A percentile compares a stretch with the other conserved stretches of the same genome.
Conservation (phyloP, 1,140 invertebrate genomes). For the Calosoma granatense region DNA sequence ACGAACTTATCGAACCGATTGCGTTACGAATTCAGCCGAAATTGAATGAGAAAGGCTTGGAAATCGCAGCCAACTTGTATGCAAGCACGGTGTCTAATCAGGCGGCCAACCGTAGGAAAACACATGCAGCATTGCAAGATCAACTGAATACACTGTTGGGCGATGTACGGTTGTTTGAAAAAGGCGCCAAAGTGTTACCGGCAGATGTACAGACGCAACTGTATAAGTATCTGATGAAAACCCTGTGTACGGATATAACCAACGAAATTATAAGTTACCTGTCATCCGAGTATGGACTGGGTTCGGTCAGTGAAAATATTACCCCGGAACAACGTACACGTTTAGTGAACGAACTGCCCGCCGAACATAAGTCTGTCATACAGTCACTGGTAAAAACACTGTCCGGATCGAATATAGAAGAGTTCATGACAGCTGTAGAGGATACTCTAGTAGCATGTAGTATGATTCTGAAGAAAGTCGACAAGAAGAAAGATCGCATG, state of each 20-base stretch:
- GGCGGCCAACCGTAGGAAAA: slow-evolving; percentile 57
- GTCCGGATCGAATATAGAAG: slow-evolving; percentile 51
- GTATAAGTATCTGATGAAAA: slow-evolving; percentile 73
- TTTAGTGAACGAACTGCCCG: slow-evolving; percentile 52
- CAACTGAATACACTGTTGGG: slow-evolving; percentile 63
- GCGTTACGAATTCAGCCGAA: slow-evolving; percentile 48
- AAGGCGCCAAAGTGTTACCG: slow-evolving; percentile 62
- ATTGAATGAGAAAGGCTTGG: slow-evolving; percentile 44
- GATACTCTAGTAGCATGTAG: slow-evolving; percentile 60
- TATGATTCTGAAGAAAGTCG: slow-evolving; percentile 76
- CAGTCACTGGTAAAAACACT: slow-evolving; percentile 51
- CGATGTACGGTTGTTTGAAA: slow-evolving; percentile 77
- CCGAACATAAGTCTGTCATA: slow-evolving; percentile 52
- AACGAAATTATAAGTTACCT: slow-evolving; percentile 66
- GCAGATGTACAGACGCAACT: slow-evolving; percentile 55
- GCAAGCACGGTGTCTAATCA: slow-evolving; percentile 57
- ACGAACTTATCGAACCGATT: slow-evolving; percentile 48
- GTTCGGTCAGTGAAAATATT: slow-evolving; percentile 40
- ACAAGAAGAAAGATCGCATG: slow-evolving; percentile 76
- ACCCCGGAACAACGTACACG: slow-evolving; percentile 57
- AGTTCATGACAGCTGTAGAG: slow-evolving; percentile 67
- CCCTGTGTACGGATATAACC: slow-evolving; percentile 71
- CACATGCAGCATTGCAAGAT: slow-evolving; percentile 69
- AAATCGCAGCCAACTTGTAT: slow-evolving; percentile 55
- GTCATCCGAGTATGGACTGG: slow-evolving; percentile 52